These are phyloP conservation scores for Melinopterus prodromus DNA, from an alignment of 2,888 invertebrate species.

Conservation along the genomic window DNA sequence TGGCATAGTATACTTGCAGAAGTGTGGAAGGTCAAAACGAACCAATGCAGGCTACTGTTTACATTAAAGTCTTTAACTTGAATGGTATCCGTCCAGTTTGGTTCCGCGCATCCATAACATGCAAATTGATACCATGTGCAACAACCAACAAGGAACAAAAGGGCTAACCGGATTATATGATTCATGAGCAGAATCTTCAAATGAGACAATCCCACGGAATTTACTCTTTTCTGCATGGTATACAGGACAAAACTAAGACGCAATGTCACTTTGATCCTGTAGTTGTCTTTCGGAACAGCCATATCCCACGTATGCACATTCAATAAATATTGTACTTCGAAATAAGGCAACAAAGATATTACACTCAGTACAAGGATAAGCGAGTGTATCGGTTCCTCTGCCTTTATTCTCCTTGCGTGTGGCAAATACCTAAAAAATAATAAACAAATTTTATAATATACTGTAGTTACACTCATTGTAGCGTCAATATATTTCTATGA, in stretches of 20 bases:
- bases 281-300: background rate
- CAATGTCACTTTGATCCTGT: slow-evolving; percentile 24
- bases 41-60: slow-evolving; percentile 33
- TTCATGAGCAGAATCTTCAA: slow-evolving; percentile 28
- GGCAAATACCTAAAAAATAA: slow-evolving; percentile 31
- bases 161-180: slow-evolving; percentile 35
- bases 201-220: slow-evolving; percentile 35
- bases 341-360: slow-evolving; percentile 39
- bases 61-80: slow-evolving; percentile 24
- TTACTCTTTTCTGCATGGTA: slow-evolving; percentile 30
- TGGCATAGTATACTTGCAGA: slow-evolving; percentile 33
- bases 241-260: slow-evolving; percentile 27
- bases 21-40: slow-evolving; percentile 32
- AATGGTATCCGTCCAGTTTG: slow-evolving; percentile 38
- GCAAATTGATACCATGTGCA: slow-evolving; percentile 37
- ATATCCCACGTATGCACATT: slow-evolving; percentile 31
- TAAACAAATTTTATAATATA: no score
- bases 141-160: slow-evolving; percentile 35
- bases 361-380: slow-evolving; percentile 32
- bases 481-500: background rate
- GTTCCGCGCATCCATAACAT: slow-evolving; percentile 28
- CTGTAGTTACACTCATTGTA: no score
- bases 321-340: slow-evolving; percentile 37
- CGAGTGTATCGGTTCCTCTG: slow-evolving; percentile 33
- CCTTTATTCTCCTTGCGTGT: slow-evolving; percentile 29